phyloP scores from a whole-genome alignment of 2,113 vertebrate species.

The Hippopotamus amphibius region DNA sequence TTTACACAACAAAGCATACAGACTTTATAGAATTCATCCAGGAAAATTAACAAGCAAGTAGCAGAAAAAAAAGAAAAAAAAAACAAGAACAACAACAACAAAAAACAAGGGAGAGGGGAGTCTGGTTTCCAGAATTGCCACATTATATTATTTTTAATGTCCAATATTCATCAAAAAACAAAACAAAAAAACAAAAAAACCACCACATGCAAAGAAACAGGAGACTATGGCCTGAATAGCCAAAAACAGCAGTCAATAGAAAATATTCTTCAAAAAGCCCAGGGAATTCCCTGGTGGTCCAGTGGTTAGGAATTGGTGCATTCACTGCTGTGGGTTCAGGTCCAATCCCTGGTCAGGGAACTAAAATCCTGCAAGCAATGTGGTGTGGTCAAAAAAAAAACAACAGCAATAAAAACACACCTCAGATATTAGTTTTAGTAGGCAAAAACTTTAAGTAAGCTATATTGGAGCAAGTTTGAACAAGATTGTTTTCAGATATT shows the following conservation, averaged over 20 bases:
- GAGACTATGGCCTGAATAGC: background rate
- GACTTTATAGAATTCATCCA: conserved; percentile 22
- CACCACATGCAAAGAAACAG: background rate
- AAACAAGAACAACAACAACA: background rate
- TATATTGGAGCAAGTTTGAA: background rate
- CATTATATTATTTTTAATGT: conserved; percentile 40
- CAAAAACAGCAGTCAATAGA: background rate
- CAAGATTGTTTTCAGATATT: background rate
- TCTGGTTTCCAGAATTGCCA: background rate
- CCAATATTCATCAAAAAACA: background rate
- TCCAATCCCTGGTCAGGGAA: background rate
- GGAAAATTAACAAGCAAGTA: background rate
- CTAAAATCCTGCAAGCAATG: background rate
- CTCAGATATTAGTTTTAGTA: background rate
- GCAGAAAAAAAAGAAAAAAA: background rate
- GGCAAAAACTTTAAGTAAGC: background rate
- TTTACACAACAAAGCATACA: background rate
- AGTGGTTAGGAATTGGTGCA: background rate
- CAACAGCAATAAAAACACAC: background rate
- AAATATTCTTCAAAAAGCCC: background rate
- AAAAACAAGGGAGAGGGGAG: background rate
- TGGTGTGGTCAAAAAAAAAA: background rate
- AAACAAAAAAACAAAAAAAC: background rate
- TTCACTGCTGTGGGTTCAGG: background rate
- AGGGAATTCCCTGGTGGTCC: background rate